Conservation (phyloP, 2,888 invertebrate species). For the Pachliopta kotzebuea region DNA sequence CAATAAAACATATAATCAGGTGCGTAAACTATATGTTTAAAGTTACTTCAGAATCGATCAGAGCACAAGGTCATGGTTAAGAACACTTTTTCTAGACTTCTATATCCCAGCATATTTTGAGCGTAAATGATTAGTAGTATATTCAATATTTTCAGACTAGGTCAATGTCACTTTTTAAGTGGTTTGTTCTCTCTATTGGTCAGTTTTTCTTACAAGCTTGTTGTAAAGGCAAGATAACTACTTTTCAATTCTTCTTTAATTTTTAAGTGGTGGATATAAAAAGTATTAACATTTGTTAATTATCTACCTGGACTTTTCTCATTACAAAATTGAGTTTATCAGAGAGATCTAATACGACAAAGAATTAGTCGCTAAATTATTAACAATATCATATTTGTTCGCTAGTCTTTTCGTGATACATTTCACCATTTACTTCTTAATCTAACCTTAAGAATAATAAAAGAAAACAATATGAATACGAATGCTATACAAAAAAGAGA, state of each 20-base stretch:
- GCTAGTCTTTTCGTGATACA: background rate
- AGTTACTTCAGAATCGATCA: constrained; percentile 6
- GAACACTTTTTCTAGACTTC: background rate
- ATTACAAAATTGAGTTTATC: background rate
- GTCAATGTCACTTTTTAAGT: background rate
- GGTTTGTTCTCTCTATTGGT: background rate
- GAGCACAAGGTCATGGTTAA: constrained; percentile 14
- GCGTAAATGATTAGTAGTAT: background rate
- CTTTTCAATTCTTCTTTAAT: too few species aligned
- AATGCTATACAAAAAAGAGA: constrained; percentile 84
- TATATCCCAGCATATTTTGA: constrained; percentile 1
- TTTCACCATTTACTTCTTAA: constrained; percentile 78
- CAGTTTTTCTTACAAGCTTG: background rate
- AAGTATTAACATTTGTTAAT: background rate
- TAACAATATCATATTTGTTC: background rate
- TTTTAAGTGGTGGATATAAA: too few species aligned
- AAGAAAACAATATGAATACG: constrained; percentile 83
- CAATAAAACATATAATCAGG: too few species aligned
- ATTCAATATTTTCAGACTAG: constrained; percentile 3
- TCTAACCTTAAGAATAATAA: constrained; percentile 83
- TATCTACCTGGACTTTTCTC: background rate
- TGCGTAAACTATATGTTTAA: background rate
- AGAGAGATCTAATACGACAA: constrained; percentile 11
- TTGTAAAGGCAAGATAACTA: too few species aligned
- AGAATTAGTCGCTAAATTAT: constrained; percentile 19